A percentile compares a stretch with the other conserved stretches of the same genome.
These are phyloP conservation scores for Globia sparganii DNA, from an alignment of 2,888 invertebrate species.

Conservation along the genomic window DNA sequence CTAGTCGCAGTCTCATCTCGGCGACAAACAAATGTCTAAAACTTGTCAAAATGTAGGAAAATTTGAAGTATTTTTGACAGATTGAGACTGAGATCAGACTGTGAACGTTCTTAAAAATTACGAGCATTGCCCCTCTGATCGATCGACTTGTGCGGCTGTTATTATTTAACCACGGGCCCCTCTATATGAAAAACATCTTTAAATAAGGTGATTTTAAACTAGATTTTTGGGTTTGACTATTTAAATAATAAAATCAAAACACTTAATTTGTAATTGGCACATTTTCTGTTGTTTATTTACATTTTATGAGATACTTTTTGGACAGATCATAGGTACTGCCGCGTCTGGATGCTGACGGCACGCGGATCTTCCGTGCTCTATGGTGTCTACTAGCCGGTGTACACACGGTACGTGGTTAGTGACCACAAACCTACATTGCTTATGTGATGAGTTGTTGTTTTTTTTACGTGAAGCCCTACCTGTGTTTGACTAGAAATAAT, in stretches of 20 bases:
- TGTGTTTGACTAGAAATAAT: neutral
- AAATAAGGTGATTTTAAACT: too few relatives aligned
- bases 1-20: too few relatives aligned
- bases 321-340: neutral
- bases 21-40: too few relatives aligned
- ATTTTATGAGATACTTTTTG: neutral
- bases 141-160: too few relatives aligned
- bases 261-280: neutral
- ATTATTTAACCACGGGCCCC: too few relatives aligned
- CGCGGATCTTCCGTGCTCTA: neutral
- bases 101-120: too few relatives aligned
- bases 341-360: neutral
- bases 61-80: too few relatives aligned
- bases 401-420: constrained; percentile 6
- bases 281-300: neutral
- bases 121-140: too few relatives aligned
- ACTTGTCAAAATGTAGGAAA: too few relatives aligned
- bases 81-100: too few relatives aligned
- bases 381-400: neutral
- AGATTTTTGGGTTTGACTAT: neutral
- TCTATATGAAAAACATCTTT: too few relatives aligned
- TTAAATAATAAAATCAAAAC: neutral
- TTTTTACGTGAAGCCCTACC: neutral
- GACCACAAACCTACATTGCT: constrained; percentile 29
- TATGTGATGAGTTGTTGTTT: neutral